These are phyloP conservation scores for Parotia lawesii DNA, from an alignment of 2,113 vertebrate genomes.

Conservation along the genomic window DNA sequence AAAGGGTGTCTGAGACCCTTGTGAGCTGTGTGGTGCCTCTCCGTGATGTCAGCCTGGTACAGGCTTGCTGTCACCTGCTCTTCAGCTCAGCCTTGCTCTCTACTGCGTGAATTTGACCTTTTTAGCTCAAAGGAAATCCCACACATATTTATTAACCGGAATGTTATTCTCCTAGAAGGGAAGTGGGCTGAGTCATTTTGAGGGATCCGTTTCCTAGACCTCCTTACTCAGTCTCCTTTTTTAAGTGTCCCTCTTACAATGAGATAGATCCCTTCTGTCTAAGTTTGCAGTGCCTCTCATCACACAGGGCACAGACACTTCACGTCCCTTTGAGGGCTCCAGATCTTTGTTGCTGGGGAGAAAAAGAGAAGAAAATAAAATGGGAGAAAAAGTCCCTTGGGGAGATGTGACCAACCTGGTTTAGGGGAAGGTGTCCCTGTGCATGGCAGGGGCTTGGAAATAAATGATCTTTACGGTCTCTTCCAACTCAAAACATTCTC, in stretches of 20 bases:
- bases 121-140: background rate
- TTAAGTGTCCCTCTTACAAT: background rate
- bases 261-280: background rate
- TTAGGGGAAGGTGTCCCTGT: background rate
- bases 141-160: background rate
- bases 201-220: background rate
- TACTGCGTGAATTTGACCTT: fast-evolving
- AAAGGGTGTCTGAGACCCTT: background rate
- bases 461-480: background rate
- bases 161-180: background rate
- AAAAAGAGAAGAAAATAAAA: background rate
- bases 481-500: background rate
- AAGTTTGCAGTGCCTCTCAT: background rate
- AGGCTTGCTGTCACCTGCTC: background rate
- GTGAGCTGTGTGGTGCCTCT: background rate
- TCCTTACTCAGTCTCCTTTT: background rate
- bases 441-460: background rate
- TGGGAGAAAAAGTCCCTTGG: background rate
- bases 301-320: background rate
- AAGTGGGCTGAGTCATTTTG: background rate
- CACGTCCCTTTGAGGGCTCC: background rate
- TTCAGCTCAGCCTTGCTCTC: background rate
- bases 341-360: background rate
- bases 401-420: background rate
- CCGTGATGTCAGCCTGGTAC: background rate